Percentiles rank a stretch among this genome's conserved stretches.
Evolutionary conservation across 2,888 invertebrate genomes (phyloP).

Genomic region (Tolmerus cingulatus): DNA sequence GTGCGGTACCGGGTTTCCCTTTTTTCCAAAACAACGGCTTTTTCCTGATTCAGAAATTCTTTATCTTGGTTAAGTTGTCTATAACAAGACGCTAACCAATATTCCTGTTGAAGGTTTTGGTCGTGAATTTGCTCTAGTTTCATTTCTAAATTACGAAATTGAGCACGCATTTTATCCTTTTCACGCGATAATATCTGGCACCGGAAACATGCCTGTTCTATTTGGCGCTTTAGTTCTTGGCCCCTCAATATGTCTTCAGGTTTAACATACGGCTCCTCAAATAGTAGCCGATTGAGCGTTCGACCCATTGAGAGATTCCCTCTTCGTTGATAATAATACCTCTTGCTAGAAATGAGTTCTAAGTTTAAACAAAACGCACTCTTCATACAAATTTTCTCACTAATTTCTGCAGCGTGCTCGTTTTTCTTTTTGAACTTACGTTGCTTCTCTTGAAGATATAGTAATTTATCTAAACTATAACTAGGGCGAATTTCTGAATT

Average conservation of each 20-base stretch:
- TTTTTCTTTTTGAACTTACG: conserved; percentile 75
- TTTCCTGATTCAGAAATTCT: conserved; percentile 70
- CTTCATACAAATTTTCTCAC: conserved; percentile 66
- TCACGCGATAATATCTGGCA: conserved; percentile 75
- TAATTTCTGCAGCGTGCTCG: conserved; percentile 68
- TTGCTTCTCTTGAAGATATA: conserved; percentile 74
- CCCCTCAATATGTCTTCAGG: conserved; percentile 58
- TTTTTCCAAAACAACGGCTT: conserved; percentile 68
- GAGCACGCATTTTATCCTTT: conserved; percentile 71
- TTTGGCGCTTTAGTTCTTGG: conserved; percentile 61
- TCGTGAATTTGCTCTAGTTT: conserved; percentile 71
- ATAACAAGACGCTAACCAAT: conserved; percentile 74
- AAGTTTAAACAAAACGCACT: conserved; percentile 58
- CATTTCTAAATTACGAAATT: conserved; percentile 72
- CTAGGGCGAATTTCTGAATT: conserved; percentile 74
- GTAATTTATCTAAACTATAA: conserved; percentile 76
- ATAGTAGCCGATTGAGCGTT: conserved; percentile 57
- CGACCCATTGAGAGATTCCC: conserved; percentile 60
- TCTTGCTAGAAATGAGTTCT: conserved; percentile 49
- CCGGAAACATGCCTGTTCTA: conserved; percentile 76
- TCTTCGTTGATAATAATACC: conserved; percentile 54
- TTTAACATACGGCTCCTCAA: conserved; percentile 55
- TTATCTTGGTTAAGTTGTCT: conserved; percentile 72
- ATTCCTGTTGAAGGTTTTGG: conserved; percentile 74
- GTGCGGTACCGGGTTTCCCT: conserved; percentile 71